Conservation (phyloP, 1,140 invertebrate species). For the Pinna nobilis region DNA sequence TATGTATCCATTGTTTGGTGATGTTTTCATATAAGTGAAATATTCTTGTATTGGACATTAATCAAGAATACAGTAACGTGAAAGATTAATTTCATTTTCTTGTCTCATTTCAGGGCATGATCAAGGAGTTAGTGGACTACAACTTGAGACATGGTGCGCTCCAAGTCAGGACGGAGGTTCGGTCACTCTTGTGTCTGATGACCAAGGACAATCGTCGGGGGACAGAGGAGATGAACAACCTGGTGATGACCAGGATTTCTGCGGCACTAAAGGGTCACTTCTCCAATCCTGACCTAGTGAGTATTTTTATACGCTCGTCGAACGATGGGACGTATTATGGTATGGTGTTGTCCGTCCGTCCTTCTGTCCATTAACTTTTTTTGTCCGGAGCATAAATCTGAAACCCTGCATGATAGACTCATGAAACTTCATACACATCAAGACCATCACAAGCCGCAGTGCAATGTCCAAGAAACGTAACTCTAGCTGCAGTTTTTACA, state of each 20-base stretch:
- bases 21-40: no score
- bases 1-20: no score
- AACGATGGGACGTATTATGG: no score
- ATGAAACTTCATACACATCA: no score
- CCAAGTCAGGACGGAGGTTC: constrained; percentile 74
- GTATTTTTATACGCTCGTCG: constrained; percentile 2
- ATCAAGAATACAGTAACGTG: background rate
- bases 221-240: constrained; percentile 88
- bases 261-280: constrained; percentile 75
- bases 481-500: no score
- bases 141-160: constrained; percentile 86
- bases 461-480: no score
- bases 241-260: constrained; percentile 87
- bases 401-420: no score
- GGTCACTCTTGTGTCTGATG: constrained; percentile 91
- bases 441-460: no score
- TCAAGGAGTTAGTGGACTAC: constrained; percentile 92
- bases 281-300: constrained; percentile 80
- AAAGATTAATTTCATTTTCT: background rate
- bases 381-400: no score
- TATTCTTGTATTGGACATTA: background rate
- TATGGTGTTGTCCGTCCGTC: no score
- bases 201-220: constrained; percentile 91
- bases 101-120: constrained; percentile 82
- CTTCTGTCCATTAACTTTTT: no score